Conservation (phyloP, 2,113 vertebrate species). For the Cyphomyrus discorhynchus region DNA sequence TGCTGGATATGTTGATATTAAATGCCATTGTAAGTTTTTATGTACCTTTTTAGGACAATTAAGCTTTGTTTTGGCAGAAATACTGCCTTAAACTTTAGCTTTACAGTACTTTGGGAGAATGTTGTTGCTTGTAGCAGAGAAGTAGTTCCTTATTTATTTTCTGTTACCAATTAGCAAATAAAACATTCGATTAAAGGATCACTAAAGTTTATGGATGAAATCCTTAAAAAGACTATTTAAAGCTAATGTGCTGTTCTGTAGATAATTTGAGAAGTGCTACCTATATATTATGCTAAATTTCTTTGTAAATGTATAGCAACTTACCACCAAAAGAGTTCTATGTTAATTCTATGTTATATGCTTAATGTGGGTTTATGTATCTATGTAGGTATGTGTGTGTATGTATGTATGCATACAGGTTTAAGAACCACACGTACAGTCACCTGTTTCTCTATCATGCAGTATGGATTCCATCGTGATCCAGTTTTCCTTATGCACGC, state of each 20-base stretch:
- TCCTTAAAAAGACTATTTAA: conserved; percentile 19
- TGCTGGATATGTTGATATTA: conserved; percentile 45
- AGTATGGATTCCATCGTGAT: conserved; percentile 25
- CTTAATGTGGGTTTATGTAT: conserved; percentile 35
- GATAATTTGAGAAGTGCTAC: conserved; percentile 51
- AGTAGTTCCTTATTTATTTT: conserved; percentile 62
- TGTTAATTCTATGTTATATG: conserved; percentile 29
- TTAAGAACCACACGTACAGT: conserved; percentile 34
- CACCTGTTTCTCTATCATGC: conserved; percentile 32
- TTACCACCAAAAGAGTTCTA: conserved; percentile 24
- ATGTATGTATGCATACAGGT: conserved; percentile 29
- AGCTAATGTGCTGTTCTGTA: conserved; percentile 22
- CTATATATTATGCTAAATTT: conserved; percentile 55
- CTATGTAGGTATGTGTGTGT: not conserved
- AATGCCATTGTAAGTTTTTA: conserved; percentile 69
- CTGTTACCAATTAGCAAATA: conserved; percentile 41
- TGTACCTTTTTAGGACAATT: conserved; percentile 71
- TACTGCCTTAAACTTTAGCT: conserved; percentile 80
- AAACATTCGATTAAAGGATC: conserved; percentile 34
- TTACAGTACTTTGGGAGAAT: conserved; percentile 59
- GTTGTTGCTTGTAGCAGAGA: conserved; percentile 53
- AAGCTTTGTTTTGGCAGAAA: conserved; percentile 83
- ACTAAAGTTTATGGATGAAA: conserved; percentile 25
- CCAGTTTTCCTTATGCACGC: conserved; percentile 22
- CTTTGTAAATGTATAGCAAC: conserved; percentile 29